Percentiles rank a stretch among this genome's conserved stretches.
Evolutionary conservation across 2,113 vertebrate species (phyloP).

Genomic region (Ammospiza nelsoni): DNA sequence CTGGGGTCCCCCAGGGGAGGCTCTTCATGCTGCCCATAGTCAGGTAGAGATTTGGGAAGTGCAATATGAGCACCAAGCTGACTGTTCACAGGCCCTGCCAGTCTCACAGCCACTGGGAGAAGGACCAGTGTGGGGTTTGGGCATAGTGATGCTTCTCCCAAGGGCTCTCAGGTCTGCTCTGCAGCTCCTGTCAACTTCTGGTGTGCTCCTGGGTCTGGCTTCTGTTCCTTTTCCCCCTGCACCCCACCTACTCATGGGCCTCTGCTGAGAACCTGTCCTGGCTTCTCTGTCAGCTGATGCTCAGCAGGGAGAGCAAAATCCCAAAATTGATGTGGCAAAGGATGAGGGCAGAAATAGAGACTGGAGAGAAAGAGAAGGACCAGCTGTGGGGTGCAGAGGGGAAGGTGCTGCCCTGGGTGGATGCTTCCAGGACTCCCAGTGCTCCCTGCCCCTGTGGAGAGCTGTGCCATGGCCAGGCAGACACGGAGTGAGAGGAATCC

Average conservation of each 20-base stretch:
- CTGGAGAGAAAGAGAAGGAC: neutral
- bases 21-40: neutral
- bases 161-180: accelerated
- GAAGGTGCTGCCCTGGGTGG: neutral
- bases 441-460: neutral
- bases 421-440: neutral
- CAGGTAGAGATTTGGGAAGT: neutral
- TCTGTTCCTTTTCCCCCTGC: neutral
- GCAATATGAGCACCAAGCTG: neutral
- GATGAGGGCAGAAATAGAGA: neutral
- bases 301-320: accelerated
- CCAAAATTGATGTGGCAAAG: neutral
- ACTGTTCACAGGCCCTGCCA: accelerated
- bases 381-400: neutral
- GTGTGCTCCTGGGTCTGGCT: neutral
- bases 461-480: neutral
- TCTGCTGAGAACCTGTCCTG: neutral
- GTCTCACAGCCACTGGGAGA: neutral
- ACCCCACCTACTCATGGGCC: accelerated
- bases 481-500: neutral
- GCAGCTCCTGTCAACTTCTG: neutral
- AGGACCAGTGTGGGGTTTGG: accelerated
- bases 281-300: neutral
- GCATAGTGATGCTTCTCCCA: neutral
- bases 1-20: neutral